Percentiles rank a stretch among this genome's conserved stretches.
These are phyloP conservation scores for Drosophila rhopaloa DNA, from an alignment of 1,140 invertebrate species.

Conservation along the genomic window DNA sequence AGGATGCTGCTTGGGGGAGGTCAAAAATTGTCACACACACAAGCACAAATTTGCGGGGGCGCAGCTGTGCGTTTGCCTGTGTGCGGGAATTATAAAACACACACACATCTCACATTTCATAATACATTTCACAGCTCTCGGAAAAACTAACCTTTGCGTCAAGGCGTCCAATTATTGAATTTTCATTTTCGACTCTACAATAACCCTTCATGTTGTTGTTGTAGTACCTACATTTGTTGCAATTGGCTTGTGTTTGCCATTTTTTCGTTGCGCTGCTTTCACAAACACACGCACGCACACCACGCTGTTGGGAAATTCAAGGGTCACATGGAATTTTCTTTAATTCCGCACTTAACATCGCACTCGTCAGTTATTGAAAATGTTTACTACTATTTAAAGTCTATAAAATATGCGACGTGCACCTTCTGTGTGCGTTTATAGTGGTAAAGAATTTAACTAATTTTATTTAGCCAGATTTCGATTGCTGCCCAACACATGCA, in stretches of 20 bases:
- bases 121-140: constrained; percentile 36
- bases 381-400: constrained; percentile 21
- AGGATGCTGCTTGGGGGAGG: constrained; percentile 64
- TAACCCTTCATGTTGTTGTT: constrained; percentile 39
- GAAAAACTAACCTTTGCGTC: constrained; percentile 62
- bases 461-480: constrained; percentile 47
- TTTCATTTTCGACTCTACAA: constrained; percentile 61
- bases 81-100: constrained; percentile 71
- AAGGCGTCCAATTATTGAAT: constrained; percentile 70
- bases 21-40: constrained; percentile 56
- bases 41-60: constrained; percentile 49
- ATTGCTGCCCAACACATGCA: constrained; percentile 21
- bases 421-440: constrained; percentile 28
- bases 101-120: constrained; percentile 64
- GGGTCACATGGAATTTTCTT: constrained; percentile 58
- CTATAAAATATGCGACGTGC: constrained; percentile 31
- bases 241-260: constrained; percentile 76
- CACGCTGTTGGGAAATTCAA: constrained; percentile 20
- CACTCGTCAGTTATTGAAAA: constrained; percentile 52
- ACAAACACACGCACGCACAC: constrained; percentile 48
- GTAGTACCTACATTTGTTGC: constrained; percentile 74
- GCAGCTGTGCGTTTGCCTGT: constrained; percentile 35
- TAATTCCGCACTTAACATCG: constrained; percentile 24
- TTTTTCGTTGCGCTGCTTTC: constrained; percentile 66
- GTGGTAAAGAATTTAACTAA: constrained; percentile 43